Conservation (phyloP, 2,888 invertebrate genomes). For the Eristalinus aeneus region DNA sequence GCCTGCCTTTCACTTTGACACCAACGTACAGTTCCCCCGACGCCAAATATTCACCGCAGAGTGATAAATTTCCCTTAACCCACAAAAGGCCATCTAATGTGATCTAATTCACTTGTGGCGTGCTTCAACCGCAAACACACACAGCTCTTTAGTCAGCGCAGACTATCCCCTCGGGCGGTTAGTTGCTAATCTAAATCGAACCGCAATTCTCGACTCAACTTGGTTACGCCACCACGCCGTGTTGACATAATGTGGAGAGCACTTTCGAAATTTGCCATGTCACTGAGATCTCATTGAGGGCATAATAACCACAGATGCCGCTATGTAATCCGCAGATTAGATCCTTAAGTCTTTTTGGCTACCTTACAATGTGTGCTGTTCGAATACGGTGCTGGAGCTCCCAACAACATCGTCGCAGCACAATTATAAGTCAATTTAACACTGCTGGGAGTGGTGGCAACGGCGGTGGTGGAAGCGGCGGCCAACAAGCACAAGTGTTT, state of each 20-base stretch:
- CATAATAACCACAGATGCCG: neutral
- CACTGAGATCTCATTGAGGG: neutral
- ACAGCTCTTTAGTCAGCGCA: too few species aligned
- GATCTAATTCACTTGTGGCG: neutral
- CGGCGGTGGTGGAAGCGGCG: constrained; percentile 35
- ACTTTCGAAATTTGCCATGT: neutral
- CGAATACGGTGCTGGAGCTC: neutral
- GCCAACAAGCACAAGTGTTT: constrained; percentile 6
- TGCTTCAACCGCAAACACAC: neutral
- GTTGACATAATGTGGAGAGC: neutral
- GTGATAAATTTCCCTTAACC: neutral
- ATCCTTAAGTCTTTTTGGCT: neutral
- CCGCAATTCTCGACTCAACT: neutral
- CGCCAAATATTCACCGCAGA: neutral
- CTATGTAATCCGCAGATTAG: neutral
- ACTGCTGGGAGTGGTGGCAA: constrained; percentile 40
- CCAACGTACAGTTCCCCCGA: neutral
- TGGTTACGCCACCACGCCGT: neutral
- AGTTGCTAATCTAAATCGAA: neutral
- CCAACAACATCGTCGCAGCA: neutral
- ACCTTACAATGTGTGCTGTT: too few species aligned
- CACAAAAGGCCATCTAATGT: neutral
- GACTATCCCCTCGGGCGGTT: neutral
- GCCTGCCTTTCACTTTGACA: neutral
- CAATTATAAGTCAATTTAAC: constrained; percentile 52